Base-by-base conservation (phyloP, 1,140 invertebrate genomes). In the Magallana ariakensis region DNA sequence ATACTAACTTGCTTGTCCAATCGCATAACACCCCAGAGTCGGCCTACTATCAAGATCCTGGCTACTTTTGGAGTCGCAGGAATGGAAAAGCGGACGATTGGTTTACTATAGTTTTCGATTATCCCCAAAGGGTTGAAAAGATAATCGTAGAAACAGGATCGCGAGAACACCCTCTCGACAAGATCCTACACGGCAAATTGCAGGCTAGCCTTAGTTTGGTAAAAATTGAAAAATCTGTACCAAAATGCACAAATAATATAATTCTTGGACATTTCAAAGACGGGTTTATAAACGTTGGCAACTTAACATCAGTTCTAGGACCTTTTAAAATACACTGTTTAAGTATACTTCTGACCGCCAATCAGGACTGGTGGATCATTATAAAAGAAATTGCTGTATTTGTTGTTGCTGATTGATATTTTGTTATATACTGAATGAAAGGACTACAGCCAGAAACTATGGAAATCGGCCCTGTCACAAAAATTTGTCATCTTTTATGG, bases 371-470 rank as follows among this genome's bases (percentile, higher is more conserved):
- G 26, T 92, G 91, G 91, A 56, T 90, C 13, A 91, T 92, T 53
- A 88, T 92, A 1, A 88, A 87, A 82, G 92, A 92, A 89, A 91
- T 92, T 33, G 91, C 91, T 2, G 88, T 92, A 19, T 92, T 92
- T 87, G 57, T n/a, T n/a, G n/a, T 90, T 6, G 46, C 46, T 16
- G 16, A 19, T 5, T 75, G 66, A 75, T 0, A 16, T 46, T 46
- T 46, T 46, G 33, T 46, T 46, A 46, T 46, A 46, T 46, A 46
- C 33, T 46, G 33, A n/a, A n/a, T n/a, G n/a, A n/a, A n/a, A n/a
- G n/a, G n/a, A n/a, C n/a, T n/a, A n/a, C n/a, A n/a, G n/a, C n/a
- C n/a, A n/a, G n/a, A n/a, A n/a, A n/a, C n/a, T n/a, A n/a, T n/a
- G n/a, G n/a, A n/a, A n/a, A n/a, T n/a, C n/a, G n/a, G n/a, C n/a